Base-by-base conservation (phyloP, 2,888 invertebrate species). In the Drosophila setosimentum region DNA sequence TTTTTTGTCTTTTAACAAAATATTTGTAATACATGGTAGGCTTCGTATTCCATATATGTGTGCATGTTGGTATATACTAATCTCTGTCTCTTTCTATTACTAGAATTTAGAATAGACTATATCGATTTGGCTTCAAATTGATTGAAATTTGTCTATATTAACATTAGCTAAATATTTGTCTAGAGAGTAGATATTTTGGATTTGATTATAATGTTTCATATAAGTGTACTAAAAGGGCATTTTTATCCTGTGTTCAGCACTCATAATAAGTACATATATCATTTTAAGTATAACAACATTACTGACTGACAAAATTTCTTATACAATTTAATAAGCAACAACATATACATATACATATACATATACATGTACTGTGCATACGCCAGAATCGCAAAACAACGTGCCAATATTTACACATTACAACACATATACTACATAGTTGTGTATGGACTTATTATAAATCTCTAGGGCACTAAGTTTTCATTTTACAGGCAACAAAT, bases 401-500 rank as follows among this genome's bases (percentile, higher is more conserved):
- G 40, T 32, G 50, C 32, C 8, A 33, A 33, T 57, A 57, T 45
- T 68, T 51, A 51, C 66, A 68, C 33, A n/a, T 53, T 67, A 33
- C n/a, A 50, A 49, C 29, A 49, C 32, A 63, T 33, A 40, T 24
- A 16, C 51, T 35, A 33, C 24, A 33, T 35, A 24, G 21, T 10
- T 32, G 42, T 33, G 32, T 66, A 48, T 67, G n/a, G 24, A 54
- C 54, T 55, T 55, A 55, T 55, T 37, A 30, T 37, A 48, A 48
- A 32, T 69, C 55, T 86, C 68, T 85, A 85, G 86, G 80, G 70
- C 80, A 83, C 83, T 83, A 70, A 69, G 76, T 69, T 57, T 61
- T 71, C 61, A 64, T 67, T 59, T 66, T 63, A 57, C 45, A 73
- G 73, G 78, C 73, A 62, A 50, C 57, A 29, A 45, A 45, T 45